These are phyloP conservation scores for Epinephelus moara DNA, from an alignment of 2,113 vertebrate genomes.

Conservation along the genomic window DNA sequence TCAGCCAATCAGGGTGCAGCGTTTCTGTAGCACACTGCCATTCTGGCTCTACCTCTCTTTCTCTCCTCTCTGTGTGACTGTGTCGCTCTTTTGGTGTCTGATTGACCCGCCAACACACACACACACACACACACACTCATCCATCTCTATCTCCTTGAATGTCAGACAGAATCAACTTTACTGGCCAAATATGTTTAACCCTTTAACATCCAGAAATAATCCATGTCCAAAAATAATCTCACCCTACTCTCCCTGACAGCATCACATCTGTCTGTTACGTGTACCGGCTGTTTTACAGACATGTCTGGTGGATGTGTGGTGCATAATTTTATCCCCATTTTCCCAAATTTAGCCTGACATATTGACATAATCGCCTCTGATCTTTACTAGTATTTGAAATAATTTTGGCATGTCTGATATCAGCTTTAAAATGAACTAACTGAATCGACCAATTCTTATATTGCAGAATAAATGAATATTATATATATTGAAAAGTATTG, in stretches of 20 bases:
- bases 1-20: conserved; percentile 67
- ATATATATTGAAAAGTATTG: too few species aligned
- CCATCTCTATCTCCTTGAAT: background rate
- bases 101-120: conserved; percentile 5
- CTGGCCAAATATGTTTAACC: background rate
- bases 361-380: too few species aligned
- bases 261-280: too few species aligned
- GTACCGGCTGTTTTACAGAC: too few species aligned
- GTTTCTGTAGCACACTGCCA: background rate
- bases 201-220: background rate
- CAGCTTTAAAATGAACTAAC: too few species aligned
- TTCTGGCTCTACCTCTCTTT: background rate
- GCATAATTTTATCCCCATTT: background rate
- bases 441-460: too few species aligned
- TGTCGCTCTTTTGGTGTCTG: background rate
- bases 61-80: conserved; percentile 12
- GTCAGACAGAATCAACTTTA: background rate
- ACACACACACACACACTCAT: conserved; percentile 24
- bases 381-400: background rate
- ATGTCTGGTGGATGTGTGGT: too few species aligned
- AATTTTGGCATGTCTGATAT: too few species aligned
- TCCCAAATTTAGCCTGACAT: background rate
- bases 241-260: too few species aligned
- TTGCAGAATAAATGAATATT: too few species aligned
- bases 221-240: background rate